Evolutionary conservation across 2,888 invertebrate species (phyloP), one percentile per base, ranked within the genome.

Genomic region (Patella caerulea): DNA sequence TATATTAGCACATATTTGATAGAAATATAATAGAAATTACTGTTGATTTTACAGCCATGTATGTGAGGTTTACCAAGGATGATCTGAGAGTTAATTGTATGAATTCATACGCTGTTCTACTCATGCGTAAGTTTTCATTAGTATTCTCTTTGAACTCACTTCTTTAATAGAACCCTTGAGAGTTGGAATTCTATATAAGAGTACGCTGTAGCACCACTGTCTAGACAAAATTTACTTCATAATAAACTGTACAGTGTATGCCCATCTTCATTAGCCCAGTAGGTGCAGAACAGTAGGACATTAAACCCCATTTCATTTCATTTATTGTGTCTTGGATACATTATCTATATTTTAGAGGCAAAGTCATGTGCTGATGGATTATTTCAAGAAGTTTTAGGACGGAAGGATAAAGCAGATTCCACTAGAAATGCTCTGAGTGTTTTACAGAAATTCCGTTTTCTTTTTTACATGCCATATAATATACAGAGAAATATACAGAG

Each of bases 331-430:
- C 45, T 45, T 45, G 7, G 2, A 34, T 45, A 24, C 53, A 24
- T 59, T 59, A n/a, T 29, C 54, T 77, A 29, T 73, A 5, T 79
- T 82, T 55, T 80, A 95, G 97, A 96, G 92, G 96, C 98, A 0
- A 97, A 97, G 92, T 94, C 94, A 2, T 95, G 98, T 91, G 98
- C 99, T 0, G 96, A 97, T 90, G 96, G 96, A 80, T 93, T 99
- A 79, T 99, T 98, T 90, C 96, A 97, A 74, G 97, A 97, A 89
- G 98, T 99, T 17, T 92, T 99, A 78, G 94, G 96, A 0, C 94
- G 98, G 77, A 96, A 98, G 90, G 99, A 99, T 89, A 95, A 96
- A 86, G 99, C 99, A 0, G 99, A 99, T 91, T 95, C 97, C 75
- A 99, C 98, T 0, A 94, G 99, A 73, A 98, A 98, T 89, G 98